These are phyloP conservation scores for Recurvirostra avosetta DNA, from an alignment of 2,113 vertebrate species.

Conservation along the genomic window DNA sequence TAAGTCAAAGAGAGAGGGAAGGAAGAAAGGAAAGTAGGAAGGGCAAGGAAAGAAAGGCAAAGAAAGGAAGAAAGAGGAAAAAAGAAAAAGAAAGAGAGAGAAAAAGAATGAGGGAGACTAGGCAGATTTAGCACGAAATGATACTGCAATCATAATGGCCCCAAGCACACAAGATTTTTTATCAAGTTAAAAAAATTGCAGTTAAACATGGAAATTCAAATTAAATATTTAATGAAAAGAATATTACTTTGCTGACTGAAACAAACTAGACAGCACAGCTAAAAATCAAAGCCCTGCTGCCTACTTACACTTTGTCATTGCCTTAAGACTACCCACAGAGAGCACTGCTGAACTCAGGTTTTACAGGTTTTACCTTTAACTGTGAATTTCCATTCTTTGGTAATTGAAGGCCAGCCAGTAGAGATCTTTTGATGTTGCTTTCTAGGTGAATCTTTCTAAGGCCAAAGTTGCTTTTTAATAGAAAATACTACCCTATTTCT, in stretches of 20 bases:
- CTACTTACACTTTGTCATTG: neutral
- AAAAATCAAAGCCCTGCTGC: slow-evolving; percentile 43
- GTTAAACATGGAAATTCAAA: slow-evolving; percentile 54
- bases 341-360: slow-evolving; percentile 6
- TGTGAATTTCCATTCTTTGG: slow-evolving; percentile 32
- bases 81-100: neutral
- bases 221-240: slow-evolving; percentile 66
- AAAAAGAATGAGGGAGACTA: neutral
- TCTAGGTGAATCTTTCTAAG: slow-evolving; percentile 36
- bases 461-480: neutral
- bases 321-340: slow-evolving; percentile 36
- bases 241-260: slow-evolving; percentile 61
- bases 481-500: slow-evolving; percentile 15
- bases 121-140: slow-evolving; percentile 5
- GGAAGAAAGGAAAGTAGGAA: neutral
- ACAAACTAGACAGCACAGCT: slow-evolving; percentile 53
- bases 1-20: neutral
- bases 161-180: neutral
- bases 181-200: slow-evolving; percentile 20
- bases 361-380: slow-evolving; percentile 38
- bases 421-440: slow-evolving; percentile 23
- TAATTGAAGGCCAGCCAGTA: neutral
- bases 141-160: neutral
- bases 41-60: neutral
- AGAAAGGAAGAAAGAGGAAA: neutral